Percentiles rank a stretch among this genome's conserved stretches.
These are phyloP conservation scores for Hephaestus fuliginosus DNA, from an alignment of 2,797 vertebrate species.

Conservation along the genomic window DNA sequence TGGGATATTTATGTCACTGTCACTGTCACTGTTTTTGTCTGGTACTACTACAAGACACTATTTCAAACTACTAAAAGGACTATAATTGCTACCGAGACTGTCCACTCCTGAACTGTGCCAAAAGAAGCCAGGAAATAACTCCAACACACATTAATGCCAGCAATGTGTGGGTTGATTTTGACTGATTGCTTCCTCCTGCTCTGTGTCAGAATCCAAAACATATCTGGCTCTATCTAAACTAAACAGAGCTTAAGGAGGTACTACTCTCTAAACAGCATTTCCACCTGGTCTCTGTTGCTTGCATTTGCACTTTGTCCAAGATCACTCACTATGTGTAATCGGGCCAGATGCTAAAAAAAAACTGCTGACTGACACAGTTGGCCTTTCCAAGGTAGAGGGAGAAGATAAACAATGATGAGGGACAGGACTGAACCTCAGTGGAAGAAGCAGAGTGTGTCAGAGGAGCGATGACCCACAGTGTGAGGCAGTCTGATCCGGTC, in stretches of 20 bases:
- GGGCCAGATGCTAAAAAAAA: constrained; percentile 55
- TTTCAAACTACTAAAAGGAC: constrained; percentile 7
- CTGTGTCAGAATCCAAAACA: constrained; percentile 29
- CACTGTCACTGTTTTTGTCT: constrained; percentile 6
- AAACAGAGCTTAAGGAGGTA: constrained; percentile 30
- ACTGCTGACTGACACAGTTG: constrained; percentile 64
- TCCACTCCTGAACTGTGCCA: constrained; percentile 20
- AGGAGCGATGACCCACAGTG: constrained; percentile 38
- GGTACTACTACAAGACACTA: not conserved
- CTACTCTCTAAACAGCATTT: constrained; percentile 48
- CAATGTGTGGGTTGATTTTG: constrained; percentile 32
- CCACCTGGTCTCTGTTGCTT: constrained; percentile 65
- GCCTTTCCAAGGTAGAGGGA: constrained; percentile 52
- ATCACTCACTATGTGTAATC: constrained; percentile 49
- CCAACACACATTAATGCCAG: constrained; percentile 17
- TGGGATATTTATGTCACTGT: not conserved
- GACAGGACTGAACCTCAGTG: constrained; percentile 20
- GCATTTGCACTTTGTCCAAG: constrained; percentile 58
- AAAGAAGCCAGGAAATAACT: constrained; percentile 18
- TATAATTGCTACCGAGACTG: constrained; percentile 9
- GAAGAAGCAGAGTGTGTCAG: constrained; percentile 15
- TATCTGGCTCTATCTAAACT: constrained; percentile 42
- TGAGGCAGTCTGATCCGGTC: constrained; percentile 15
- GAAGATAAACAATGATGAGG: constrained; percentile 63
- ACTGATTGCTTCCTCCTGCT: not conserved